Conservation (phyloP, 2,113 vertebrate species). For the Tamias sibiricus region DNA sequence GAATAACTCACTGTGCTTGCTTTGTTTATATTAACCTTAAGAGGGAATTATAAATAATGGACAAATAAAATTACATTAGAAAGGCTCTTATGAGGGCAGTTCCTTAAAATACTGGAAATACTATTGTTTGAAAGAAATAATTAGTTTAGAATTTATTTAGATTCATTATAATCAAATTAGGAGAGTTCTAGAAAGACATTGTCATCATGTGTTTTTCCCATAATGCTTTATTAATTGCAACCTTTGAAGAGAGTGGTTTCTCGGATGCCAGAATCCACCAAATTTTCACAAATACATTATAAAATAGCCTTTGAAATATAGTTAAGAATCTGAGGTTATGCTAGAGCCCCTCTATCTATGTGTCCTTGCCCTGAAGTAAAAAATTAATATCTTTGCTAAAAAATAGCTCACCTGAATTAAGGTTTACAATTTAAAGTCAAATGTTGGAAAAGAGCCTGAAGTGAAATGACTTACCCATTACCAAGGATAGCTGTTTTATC, state of each 20-base stretch:
- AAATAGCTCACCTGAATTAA: neutral
- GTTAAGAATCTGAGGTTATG: slow-evolving; percentile 59
- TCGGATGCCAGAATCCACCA: slow-evolving; percentile 36
- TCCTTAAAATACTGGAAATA: slow-evolving; percentile 64
- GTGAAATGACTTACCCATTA: neutral
- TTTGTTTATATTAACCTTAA: slow-evolving; percentile 52
- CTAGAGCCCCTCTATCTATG: slow-evolving; percentile 55
- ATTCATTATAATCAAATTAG: slow-evolving; percentile 63
- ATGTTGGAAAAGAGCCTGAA: neutral
- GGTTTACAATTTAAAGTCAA: neutral
- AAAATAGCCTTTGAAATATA: slow-evolving; percentile 61
- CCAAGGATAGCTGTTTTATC: neutral
- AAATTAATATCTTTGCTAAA: slow-evolving; percentile 5
- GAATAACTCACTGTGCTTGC: slow-evolving; percentile 15
- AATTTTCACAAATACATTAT: slow-evolving; percentile 64
- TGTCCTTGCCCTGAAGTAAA: slow-evolving; percentile 65
- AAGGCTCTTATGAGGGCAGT: slow-evolving; percentile 41
- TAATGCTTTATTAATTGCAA: slow-evolving; percentile 65
- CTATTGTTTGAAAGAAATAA: slow-evolving; percentile 71
- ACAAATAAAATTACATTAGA: slow-evolving; percentile 70
- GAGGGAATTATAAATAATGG: slow-evolving; percentile 40
- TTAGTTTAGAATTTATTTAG: slow-evolving; percentile 70
- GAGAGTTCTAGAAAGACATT: slow-evolving; percentile 61
- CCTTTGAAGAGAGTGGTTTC: slow-evolving; percentile 53
- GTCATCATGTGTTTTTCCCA: slow-evolving; percentile 53